Conservation (phyloP, 2,797 vertebrate species). For the Zalophus californianus region DNA sequence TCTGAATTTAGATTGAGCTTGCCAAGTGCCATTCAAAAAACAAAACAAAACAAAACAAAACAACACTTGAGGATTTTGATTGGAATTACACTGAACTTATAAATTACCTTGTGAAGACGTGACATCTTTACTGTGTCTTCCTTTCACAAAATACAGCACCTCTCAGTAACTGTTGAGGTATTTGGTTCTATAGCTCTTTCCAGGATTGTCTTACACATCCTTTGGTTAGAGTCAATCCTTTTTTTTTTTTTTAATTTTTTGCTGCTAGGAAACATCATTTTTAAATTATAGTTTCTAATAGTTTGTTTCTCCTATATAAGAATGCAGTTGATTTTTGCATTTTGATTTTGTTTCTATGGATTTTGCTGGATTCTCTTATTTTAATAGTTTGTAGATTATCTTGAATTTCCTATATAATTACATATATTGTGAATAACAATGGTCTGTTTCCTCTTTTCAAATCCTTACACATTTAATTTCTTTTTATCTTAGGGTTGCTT, state of each 20-base stretch:
- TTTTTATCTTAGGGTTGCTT: background rate
- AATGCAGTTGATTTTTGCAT: constrained; percentile 26
- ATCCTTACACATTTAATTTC: background rate
- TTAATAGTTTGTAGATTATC: constrained; percentile 8
- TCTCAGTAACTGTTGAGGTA: background rate
- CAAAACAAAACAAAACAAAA: background rate
- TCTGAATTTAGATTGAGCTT: background rate
- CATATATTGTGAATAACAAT: background rate
- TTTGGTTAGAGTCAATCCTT: background rate
- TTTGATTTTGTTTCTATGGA: background rate
- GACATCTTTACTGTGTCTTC: background rate
- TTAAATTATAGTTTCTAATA: background rate
- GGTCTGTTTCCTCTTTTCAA: constrained; percentile 23
- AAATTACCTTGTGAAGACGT: background rate
- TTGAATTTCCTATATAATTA: background rate
- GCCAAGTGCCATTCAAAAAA: background rate
- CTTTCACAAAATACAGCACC: background rate
- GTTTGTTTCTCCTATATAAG: background rate
- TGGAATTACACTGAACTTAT: background rate
- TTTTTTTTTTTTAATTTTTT: background rate
- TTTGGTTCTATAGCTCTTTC: background rate
- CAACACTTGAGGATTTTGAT: background rate
- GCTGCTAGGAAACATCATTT: background rate
- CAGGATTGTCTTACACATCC: background rate
- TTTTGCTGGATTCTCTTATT: background rate